Evolutionary conservation across 1,140 invertebrate genomes (phyloP).

Genomic region (Lepidostoma basale): DNA sequence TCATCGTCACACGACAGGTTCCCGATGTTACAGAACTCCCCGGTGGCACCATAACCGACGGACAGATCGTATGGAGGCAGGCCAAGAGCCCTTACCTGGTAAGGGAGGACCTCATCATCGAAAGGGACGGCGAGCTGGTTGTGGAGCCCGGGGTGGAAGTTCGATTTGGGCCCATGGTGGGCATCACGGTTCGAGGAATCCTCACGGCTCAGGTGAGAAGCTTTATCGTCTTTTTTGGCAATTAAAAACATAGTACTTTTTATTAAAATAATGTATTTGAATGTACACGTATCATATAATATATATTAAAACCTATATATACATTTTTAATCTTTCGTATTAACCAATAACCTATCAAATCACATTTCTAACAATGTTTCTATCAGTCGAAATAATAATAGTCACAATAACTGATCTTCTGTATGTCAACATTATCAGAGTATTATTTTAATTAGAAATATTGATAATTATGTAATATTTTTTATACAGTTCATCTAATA

Average conservation of each 20-base stretch:
- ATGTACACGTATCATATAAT: not conserved
- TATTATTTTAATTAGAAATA: too few relatives aligned
- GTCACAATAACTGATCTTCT: too few relatives aligned
- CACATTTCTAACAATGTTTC: too few relatives aligned
- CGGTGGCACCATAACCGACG: slow-evolving; percentile 65
- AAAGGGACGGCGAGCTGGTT: slow-evolving; percentile 72
- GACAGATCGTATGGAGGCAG: slow-evolving; percentile 61
- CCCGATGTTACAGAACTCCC: slow-evolving; percentile 64
- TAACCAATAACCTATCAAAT: too few relatives aligned
- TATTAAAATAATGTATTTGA: not conserved
- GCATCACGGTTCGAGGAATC: slow-evolving; percentile 87
- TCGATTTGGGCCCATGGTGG: slow-evolving; percentile 85
- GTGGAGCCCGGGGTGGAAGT: slow-evolving; percentile 87
- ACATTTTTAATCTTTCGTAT: too few relatives aligned
- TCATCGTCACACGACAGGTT: slow-evolving; percentile 53
- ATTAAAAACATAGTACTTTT: not conserved
- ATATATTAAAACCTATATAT: not conserved
- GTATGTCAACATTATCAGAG: too few relatives aligned
- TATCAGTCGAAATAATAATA: too few relatives aligned
- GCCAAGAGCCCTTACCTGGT: slow-evolving; percentile 78
- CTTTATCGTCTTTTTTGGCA: not conserved
- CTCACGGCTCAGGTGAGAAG: slow-evolving; percentile 77
- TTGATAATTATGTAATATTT: too few relatives aligned
- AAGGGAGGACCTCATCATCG: slow-evolving; percentile 80
- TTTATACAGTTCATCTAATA: too few relatives aligned